A percentile compares a stretch with the other conserved stretches of the same genome.
These are phyloP conservation scores for Oegoconia quadripuncta DNA, from an alignment of 2,888 invertebrate species.

Conservation along the genomic window DNA sequence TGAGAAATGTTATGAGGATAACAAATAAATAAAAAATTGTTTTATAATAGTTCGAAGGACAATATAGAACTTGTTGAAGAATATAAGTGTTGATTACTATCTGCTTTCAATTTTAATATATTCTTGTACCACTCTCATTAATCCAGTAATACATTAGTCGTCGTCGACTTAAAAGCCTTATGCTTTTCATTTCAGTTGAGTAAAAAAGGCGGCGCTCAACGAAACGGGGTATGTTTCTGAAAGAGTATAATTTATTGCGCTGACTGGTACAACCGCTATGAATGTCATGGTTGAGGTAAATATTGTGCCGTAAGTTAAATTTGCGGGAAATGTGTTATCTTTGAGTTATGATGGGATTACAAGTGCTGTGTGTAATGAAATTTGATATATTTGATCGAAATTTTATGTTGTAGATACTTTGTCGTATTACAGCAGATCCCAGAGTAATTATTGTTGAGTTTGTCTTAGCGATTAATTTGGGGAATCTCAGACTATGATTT, in stretches of 20 bases:
- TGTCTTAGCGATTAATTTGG: too few relatives aligned
- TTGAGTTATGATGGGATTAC: not conserved
- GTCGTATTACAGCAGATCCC: too few relatives aligned
- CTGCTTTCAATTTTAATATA: slow-evolving; percentile 9
- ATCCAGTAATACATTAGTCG: slow-evolving; percentile 40
- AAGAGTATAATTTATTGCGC: slow-evolving; percentile 54
- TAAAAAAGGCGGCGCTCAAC: slow-evolving; percentile 33
- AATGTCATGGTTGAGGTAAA: slow-evolving; percentile 32
- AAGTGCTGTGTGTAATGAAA: not conserved
- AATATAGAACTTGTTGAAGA: too few relatives aligned
- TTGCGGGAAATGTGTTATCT: slow-evolving; percentile 5
- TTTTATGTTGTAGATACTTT: too few relatives aligned
- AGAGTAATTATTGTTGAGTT: too few relatives aligned
- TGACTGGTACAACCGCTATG: slow-evolving; percentile 31
- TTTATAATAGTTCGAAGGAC: too few relatives aligned
- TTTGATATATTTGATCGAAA: too few relatives aligned
- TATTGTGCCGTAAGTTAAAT: slow-evolving; percentile 8
- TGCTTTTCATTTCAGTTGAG: slow-evolving; percentile 32
- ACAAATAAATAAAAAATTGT: too few relatives aligned
- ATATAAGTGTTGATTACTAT: too few relatives aligned
- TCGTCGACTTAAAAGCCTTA: slow-evolving; percentile 30
- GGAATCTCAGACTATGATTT: too few relatives aligned
- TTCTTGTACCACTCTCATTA: slow-evolving; percentile 28
- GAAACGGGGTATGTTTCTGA: slow-evolving; percentile 42
- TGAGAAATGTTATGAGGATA: too few relatives aligned